Base-by-base conservation (phyloP, 2,888 invertebrate genomes). In the Hipparchia sbordonii region DNA sequence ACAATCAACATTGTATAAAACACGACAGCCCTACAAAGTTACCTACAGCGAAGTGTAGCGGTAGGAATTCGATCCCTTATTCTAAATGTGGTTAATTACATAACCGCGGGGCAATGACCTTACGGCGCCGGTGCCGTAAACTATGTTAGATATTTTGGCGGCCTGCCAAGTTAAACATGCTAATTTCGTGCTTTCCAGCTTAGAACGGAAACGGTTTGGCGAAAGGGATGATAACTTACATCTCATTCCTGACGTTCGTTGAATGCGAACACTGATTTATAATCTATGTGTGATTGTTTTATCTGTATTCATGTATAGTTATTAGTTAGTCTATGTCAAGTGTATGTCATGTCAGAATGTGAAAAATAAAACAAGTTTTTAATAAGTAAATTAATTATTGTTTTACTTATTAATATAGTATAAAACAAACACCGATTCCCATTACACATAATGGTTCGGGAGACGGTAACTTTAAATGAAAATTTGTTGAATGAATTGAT, bases 81-180 rank as follows among this genome's bases (percentile, higher is more conserved):
- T 71, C 73, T 71, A 73, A 71, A 75, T 75, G 75, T 73, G 73
- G 75, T 73, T 65, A 70, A 70, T 76, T 72, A 74, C 73, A 73
- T 74, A 71, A 77, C 74, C 60, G 48, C 67, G 67, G 76, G 72
- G 69, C 77, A 67, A 74, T 77, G 76, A 73, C 74, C 74, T 76
- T 74, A 63, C 74, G 77, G 77, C 77, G 77, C 77, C 77, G 66
- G 48, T 6, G 76, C 71, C 46, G 60, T 63, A 23, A 57, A 72
- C 72, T 72, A 72, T 70, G 70, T 67, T 39, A 39, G 62, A 56
- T 56, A 63, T 39, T 45, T 56, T 76, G 76, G 76, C 70, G 56
- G 52, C 13, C 68, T 71, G 76, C 75, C 76, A 77, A 74, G 72
- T 72, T 65, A 70, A 70, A 56, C 63, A 23, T 10, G 70, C 62